Evolutionary conservation across 2,888 invertebrate genomes (phyloP).

Genomic region (Bimastos eiseni): DNA sequence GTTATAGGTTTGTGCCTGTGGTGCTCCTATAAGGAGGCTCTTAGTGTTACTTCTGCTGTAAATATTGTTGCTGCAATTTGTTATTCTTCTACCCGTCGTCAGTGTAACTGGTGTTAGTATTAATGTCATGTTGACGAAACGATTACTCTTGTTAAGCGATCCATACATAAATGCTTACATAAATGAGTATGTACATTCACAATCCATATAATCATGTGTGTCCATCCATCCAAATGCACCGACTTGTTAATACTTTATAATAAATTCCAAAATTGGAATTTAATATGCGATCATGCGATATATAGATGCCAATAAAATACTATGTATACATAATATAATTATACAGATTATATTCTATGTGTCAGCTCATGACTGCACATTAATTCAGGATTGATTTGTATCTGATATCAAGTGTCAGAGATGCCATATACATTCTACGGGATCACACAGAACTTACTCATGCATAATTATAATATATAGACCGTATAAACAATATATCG

Average conservation of each 20-base stretch:
- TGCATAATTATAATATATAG: not conserved
- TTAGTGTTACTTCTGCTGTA: not conserved
- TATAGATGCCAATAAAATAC: too few species aligned
- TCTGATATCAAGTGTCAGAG: not conserved
- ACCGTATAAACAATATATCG: not conserved
- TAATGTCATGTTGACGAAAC: not conserved
- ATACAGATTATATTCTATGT: too few species aligned
- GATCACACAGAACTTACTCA: not conserved
- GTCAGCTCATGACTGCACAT: not conserved
- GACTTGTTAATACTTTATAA: too few species aligned
- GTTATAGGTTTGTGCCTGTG: not conserved
- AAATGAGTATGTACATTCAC: not conserved
- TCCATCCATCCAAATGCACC: too few species aligned
- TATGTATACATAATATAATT: too few species aligned
- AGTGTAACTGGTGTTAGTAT: not conserved
- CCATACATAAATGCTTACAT: not conserved
- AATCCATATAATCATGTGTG: not conserved
- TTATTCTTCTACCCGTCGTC: not conserved
- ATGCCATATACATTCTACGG: not conserved
- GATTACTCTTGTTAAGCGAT: not conserved
- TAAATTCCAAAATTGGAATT: too few species aligned
- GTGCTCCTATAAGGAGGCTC: not conserved
- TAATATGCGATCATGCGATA: too few species aligned
- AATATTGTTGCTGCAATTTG: not conserved
- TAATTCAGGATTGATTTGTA: not conserved